Conservation (phyloP, 2,797 vertebrate genomes). For the Melopsittacus undulatus region DNA sequence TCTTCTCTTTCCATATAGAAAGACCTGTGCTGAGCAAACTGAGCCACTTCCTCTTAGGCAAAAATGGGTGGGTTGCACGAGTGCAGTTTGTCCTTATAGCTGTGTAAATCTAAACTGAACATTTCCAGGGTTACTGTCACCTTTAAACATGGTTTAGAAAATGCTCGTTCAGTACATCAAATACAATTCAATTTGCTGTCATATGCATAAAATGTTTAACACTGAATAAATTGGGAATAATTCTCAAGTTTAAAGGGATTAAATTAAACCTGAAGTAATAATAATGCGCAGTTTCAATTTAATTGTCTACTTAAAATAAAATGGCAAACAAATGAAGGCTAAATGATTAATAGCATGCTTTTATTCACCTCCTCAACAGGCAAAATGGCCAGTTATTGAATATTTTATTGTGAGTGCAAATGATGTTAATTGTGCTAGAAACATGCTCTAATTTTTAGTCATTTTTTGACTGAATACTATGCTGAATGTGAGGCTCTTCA, state of each 20-base stretch:
- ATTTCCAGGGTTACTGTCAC: slow-evolving; percentile 14
- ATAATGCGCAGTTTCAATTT: slow-evolving; percentile 79
- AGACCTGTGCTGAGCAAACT: neutral
- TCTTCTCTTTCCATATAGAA: neutral
- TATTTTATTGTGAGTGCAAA: slow-evolving; percentile 83
- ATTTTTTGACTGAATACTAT: slow-evolving; percentile 76
- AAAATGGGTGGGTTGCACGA: slow-evolving; percentile 22
- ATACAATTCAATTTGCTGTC: slow-evolving; percentile 64
- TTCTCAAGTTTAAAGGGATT: slow-evolving; percentile 79
- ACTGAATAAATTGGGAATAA: slow-evolving; percentile 76
- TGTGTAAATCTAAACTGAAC: slow-evolving; percentile 13
- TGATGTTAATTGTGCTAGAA: slow-evolving; percentile 80
- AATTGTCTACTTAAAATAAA: slow-evolving; percentile 80
- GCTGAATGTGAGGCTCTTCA: slow-evolving; percentile 81
- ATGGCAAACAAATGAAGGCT: slow-evolving; percentile 79
- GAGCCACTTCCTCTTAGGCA: neutral
- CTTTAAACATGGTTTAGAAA: slow-evolving; percentile 45
- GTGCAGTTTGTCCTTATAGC: slow-evolving; percentile 36
- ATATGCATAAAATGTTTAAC: slow-evolving; percentile 69
- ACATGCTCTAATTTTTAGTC: slow-evolving; percentile 85
- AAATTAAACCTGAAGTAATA: slow-evolving; percentile 82
- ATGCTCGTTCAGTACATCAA: slow-evolving; percentile 46
- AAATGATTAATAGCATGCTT: slow-evolving; percentile 85
- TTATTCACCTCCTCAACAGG: slow-evolving; percentile 83
- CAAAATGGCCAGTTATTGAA: slow-evolving; percentile 83